A percentile compares a stretch with the other conserved stretches of the same genome.
Conservation (phyloP, 2,888 invertebrate genomes). For the Hanleya hanleyi region DNA sequence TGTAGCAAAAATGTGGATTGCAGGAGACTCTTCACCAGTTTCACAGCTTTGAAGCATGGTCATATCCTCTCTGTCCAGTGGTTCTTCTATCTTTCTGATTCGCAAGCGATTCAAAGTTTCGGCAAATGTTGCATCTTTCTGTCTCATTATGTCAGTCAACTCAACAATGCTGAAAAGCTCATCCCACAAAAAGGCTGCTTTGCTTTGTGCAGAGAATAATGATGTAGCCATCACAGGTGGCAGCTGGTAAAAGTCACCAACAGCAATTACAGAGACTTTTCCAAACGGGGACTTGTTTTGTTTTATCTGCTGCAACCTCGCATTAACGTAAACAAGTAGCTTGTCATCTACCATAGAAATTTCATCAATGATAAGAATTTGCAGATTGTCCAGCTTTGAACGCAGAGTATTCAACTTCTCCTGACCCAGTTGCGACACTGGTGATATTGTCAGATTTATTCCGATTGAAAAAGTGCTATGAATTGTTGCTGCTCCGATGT, state of each 20-base stretch:
- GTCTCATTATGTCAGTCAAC: conserved; percentile 2
- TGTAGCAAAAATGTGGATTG: conserved; percentile 27
- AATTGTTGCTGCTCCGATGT: conserved; percentile 15
- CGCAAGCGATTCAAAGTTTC: conserved; percentile 23
- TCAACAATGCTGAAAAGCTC: conserved; percentile 9
- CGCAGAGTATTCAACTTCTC: conserved; percentile 12
- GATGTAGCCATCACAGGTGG: background rate
- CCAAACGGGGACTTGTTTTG: conserved; percentile 30
- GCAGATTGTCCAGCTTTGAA: conserved; percentile 7
- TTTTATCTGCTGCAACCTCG: conserved; percentile 26
- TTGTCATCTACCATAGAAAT: conserved; percentile 22
- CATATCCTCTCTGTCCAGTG: background rate
- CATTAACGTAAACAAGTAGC: conserved; percentile 15
- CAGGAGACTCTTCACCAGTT: conserved; percentile 16
- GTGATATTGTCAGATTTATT: conserved; percentile 6
- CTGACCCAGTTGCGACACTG: conserved; percentile 18
- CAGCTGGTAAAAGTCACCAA: conserved; percentile 29
- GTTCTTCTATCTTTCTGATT: conserved; percentile 14
- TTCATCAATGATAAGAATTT: conserved; percentile 29
- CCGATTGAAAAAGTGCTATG: conserved; percentile 17
- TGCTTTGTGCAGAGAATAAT: background rate
- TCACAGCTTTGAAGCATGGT: conserved; percentile 13
- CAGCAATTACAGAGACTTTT: conserved; percentile 15
- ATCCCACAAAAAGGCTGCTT: background rate
- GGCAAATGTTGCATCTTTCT: background rate